Percentiles rank a stretch among this genome's conserved stretches.
Conservation (phyloP, 1,140 invertebrate genomes). For the Drosophila aff. region DNA sequence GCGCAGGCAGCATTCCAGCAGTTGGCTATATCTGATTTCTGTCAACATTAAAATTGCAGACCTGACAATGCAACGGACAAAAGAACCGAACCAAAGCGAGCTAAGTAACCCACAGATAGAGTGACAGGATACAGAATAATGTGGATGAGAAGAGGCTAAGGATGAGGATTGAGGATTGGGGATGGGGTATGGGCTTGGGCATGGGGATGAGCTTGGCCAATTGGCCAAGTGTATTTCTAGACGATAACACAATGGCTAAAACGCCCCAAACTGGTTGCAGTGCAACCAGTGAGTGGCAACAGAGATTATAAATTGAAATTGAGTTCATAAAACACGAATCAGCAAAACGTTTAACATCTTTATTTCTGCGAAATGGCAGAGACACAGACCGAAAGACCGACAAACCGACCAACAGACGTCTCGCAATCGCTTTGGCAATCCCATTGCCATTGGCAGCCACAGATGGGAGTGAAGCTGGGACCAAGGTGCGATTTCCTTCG, state of each 20-base stretch:
- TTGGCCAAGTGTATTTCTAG: conserved; percentile 71
- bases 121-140: conserved; percentile 49
- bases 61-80: conserved; percentile 74
- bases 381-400: conserved; percentile 38
- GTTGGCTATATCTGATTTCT: conserved; percentile 81
- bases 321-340: conserved; percentile 85
- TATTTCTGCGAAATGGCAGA: conserved; percentile 79
- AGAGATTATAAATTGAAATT: conserved; percentile 85
- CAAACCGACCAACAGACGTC: conserved; percentile 17
- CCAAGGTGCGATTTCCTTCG: conserved; percentile 74
- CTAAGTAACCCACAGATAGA: conserved; percentile 76
- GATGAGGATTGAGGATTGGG: conserved; percentile 5
- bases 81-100: conserved; percentile 29
- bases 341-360: conserved; percentile 85
- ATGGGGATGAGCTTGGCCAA: conserved; percentile 33
- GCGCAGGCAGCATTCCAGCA: conserved; percentile 78
- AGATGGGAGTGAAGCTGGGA: conserved; percentile 30
- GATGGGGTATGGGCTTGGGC: neutral
- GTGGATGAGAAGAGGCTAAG: conserved; percentile 10
- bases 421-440: conserved; percentile 50
- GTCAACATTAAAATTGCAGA: conserved; percentile 84
- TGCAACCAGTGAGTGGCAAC: conserved; percentile 73
- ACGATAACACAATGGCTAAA: conserved; percentile 79
- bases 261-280: conserved; percentile 49
- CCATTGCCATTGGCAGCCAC: conserved; percentile 34